A percentile compares a stretch with the other conserved stretches of the same genome.
These are phyloP conservation scores for Acleris cristana DNA, from an alignment of 2,888 invertebrate genomes.

Conservation along the genomic window DNA sequence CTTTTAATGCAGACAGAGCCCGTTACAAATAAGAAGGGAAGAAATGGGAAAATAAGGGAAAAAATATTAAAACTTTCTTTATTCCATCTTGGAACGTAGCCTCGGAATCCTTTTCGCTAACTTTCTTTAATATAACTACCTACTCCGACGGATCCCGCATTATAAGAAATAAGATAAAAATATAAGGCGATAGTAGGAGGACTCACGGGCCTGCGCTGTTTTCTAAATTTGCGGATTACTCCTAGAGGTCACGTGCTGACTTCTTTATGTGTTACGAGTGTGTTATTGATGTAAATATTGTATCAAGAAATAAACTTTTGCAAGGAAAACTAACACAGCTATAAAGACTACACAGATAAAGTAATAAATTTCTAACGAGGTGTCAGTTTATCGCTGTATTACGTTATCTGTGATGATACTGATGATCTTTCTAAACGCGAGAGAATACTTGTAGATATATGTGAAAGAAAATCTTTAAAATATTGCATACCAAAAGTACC, in stretches of 20 bases:
- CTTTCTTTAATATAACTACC: slow-evolving; percentile 61
- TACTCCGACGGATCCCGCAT: slow-evolving; percentile 41
- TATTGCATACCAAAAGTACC: too few relatives aligned
- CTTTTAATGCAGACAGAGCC: slow-evolving; percentile 49
- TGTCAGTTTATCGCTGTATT: too few relatives aligned
- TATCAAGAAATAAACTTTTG: neutral
- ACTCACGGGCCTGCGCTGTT: slow-evolving; percentile 35
- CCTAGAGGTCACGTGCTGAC: slow-evolving; percentile 23
- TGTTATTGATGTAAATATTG: neutral
- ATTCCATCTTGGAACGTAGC: slow-evolving; percentile 58
- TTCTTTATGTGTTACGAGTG: slow-evolving; percentile 6
- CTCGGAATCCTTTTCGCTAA: slow-evolving; percentile 62
- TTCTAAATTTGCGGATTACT: slow-evolving; percentile 32
- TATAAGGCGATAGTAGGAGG: slow-evolving; percentile 39
- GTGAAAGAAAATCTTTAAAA: too few relatives aligned
- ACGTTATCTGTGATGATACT: too few relatives aligned
- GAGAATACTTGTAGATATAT: too few relatives aligned
- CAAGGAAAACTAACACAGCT: neutral
- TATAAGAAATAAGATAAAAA: slow-evolving; percentile 41
- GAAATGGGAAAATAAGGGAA: slow-evolving; percentile 49
- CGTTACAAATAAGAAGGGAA: slow-evolving; percentile 56
- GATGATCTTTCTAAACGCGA: too few relatives aligned
- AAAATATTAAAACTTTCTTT: slow-evolving; percentile 70
- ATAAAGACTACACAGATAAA: too few relatives aligned
- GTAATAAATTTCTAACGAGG: too few relatives aligned